Base-by-base conservation (phyloP, 2,113 vertebrate species). In the Phocoena sinus region DNA sequence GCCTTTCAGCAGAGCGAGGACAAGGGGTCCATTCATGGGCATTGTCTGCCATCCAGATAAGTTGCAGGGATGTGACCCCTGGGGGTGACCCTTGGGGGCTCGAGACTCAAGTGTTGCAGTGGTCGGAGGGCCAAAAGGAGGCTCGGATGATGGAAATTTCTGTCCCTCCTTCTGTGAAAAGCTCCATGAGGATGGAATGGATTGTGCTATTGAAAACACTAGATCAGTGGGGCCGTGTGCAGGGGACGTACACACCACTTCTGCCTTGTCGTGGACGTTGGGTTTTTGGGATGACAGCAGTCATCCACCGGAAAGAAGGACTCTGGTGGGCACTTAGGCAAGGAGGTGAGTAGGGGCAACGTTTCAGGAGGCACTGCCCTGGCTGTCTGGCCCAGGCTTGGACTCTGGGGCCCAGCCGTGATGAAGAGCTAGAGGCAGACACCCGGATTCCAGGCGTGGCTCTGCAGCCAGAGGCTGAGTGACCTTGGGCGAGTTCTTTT, bases 71-170 rank as follows among this genome's bases (percentile, higher is more conserved):
- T 15, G 1, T 47, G 77, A 62, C 95, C 79, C 65, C 28, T 2
- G 18, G 2, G 53, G 31, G 70, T 0, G 2, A 87, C 1, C 3
- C 8, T 14, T 1, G 0, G 0, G 6, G 21, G 70, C 31, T 91
- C 0, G 0, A 0, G 44, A 8, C 13, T 84, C 15, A 12, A 26
- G 47, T 26, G 33, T 94, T 28, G 5, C 0, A 0, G 36, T 0
- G 12, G 79, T 65, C 79, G 21, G 62, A 83, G 18, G 87, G 28
- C 77, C 28, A 53, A 41, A 86, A 67, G 21, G 53, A 89, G 44
- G 18, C 47, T 63, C 25, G 8, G 85, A 73, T 94, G 81, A 85
- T 94, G 1, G 11, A 95, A 88, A 91, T 85, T 84, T 94, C 81
- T 85, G 76, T 26, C 11, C 63, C 4, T 31, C 56, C 60, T 73